Percentiles rank a stretch among this genome's conserved stretches.
phyloP scores from a whole-genome alignment of 1,140 invertebrate species.

The Pristionchus pacificus region DNA sequence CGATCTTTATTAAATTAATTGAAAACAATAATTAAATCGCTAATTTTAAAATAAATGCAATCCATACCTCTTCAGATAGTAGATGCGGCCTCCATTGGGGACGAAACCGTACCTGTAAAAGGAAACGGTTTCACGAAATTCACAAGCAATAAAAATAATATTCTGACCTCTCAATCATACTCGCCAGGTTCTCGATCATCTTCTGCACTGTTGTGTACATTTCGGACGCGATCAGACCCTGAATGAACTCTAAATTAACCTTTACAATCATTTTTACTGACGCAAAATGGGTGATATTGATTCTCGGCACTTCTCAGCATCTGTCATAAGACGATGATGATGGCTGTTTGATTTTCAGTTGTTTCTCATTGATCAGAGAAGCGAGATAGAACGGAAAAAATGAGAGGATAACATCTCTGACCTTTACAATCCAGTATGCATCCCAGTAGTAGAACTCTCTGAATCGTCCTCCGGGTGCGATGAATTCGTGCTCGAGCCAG shows the following conservation, averaged over 20 bases:
- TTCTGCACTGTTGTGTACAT: conserved; percentile 71
- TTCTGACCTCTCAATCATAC: conserved; percentile 40
- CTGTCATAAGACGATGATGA: no score
- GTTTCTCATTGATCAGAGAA: no score
- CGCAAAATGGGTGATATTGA: no score
- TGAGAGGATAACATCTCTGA: background rate
- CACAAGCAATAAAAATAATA: background rate
- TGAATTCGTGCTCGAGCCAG: conserved; percentile 79
- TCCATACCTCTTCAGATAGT: conserved; percentile 66
- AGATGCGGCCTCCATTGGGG: conserved; percentile 82
- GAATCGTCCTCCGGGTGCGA: conserved; percentile 85
- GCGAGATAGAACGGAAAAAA: no score
- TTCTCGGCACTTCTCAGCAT: no score
- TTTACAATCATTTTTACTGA: no score
- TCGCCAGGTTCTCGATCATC: conserved; percentile 66
- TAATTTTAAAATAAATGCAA: background rate
- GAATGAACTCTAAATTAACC: background rate
- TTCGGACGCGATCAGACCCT: conserved; percentile 51
- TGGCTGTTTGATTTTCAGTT: no score
- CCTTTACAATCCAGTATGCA: conserved; percentile 82
- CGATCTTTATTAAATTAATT: conserved; percentile 62
- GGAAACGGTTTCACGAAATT: conserved; percentile 26
- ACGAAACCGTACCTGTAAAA: conserved; percentile 68
- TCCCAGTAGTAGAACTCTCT: conserved; percentile 85
- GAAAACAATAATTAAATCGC: background rate